These are phyloP conservation scores for Pterocles orientalis DNA, from an alignment of 2,113 vertebrate species.

Conservation along the genomic window DNA sequence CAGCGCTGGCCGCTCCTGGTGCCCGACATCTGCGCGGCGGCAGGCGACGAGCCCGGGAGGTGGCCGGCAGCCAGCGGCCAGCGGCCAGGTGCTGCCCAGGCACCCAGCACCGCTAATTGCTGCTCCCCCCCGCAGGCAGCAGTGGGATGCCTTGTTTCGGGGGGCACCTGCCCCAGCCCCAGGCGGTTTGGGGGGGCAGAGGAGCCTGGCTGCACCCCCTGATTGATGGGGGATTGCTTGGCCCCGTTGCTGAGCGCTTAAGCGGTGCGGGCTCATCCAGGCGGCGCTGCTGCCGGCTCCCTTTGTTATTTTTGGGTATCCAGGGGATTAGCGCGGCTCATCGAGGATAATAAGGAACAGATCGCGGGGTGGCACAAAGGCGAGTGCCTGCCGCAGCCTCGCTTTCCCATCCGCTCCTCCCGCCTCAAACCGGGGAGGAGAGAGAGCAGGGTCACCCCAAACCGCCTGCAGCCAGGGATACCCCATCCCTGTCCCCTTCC, in stretches of 20 bases:
- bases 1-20: neutral
- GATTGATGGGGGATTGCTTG: neutral
- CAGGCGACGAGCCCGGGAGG: neutral
- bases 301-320: conserved; percentile 52
- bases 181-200: neutral
- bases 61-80: conserved; percentile 27
- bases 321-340: conserved; percentile 14
- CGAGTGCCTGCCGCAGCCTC: conserved; percentile 46
- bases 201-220: neutral
- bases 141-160: neutral
- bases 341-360: conserved; percentile 40
- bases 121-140: neutral
- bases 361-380: conserved; percentile 57
- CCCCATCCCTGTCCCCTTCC: too few species aligned
- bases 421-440: neutral
- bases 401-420: conserved; percentile 39
- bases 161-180: rapidly evolving
- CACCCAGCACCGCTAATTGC: conserved; percentile 24
- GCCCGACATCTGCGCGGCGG: conserved; percentile 62
- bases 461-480: neutral
- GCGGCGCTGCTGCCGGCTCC: neutral
- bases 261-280: neutral
- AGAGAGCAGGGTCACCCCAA: conserved; percentile 16
- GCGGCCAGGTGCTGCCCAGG: conserved; percentile 48
- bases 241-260: neutral